Evolutionary conservation across 2,888 invertebrate species (phyloP).

Genomic region (Neuroscelio doddi): DNA sequence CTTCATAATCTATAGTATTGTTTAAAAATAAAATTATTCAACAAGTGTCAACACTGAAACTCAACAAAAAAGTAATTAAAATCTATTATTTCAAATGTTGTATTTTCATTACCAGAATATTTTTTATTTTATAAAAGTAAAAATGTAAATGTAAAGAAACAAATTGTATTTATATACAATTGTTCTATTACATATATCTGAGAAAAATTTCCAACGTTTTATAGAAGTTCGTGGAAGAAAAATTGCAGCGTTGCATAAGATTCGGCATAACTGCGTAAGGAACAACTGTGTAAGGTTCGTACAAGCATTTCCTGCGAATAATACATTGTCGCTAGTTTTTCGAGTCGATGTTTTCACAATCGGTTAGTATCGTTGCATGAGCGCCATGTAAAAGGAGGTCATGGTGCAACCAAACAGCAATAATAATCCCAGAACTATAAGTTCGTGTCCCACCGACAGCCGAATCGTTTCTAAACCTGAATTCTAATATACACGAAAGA

Average conservation of each 20-base stretch:
- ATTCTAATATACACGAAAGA: constrained; percentile 15
- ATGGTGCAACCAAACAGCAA: constrained; percentile 69
- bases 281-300: constrained; percentile 10
- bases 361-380: constrained; percentile 66
- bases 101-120: too few relatives aligned
- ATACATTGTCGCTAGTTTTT: constrained; percentile 52
- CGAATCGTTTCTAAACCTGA: constrained; percentile 50
- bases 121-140: too few relatives aligned
- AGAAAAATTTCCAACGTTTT: background rate
- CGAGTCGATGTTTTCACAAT: constrained; percentile 66
- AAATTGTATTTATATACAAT: too few relatives aligned
- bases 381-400: constrained; percentile 67
- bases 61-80: too few relatives aligned
- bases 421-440: constrained; percentile 65
- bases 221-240: background rate
- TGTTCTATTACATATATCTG: background rate
- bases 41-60: too few relatives aligned
- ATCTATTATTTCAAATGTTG: too few relatives aligned
- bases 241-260: constrained; percentile 8
- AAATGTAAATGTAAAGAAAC: too few relatives aligned
- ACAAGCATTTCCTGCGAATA: constrained; percentile 40
- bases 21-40: too few relatives aligned
- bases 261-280: constrained; percentile 1
- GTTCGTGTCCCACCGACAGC: constrained; percentile 52
- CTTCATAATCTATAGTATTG: too few relatives aligned